Conservation (phyloP, 2,888 invertebrate genomes). For the Macrophya annulata region DNA sequence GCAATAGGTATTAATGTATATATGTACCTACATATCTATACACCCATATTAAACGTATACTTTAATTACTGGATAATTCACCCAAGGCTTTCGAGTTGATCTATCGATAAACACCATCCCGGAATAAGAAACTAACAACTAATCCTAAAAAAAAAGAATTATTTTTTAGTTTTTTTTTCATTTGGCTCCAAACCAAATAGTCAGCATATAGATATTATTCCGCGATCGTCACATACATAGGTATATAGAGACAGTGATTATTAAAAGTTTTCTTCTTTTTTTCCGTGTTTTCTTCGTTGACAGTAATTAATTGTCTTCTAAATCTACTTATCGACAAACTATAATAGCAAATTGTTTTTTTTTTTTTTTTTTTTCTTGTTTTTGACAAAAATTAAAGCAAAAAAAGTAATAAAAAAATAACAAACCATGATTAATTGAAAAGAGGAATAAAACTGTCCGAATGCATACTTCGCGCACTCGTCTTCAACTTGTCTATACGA, state of each 20-base stretch:
- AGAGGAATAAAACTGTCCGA: background rate
- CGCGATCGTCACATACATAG: background rate
- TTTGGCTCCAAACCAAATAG: constrained; percentile 22
- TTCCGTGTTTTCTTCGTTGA: background rate
- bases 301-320: constrained; percentile 29
- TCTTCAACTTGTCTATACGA: too few relatives aligned
- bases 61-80: constrained; percentile 14
- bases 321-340: background rate
- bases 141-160: background rate
- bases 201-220: background rate
- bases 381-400: background rate
- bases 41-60: background rate
- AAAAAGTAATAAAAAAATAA: background rate
- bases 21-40: too few relatives aligned
- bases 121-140: constrained; percentile 1
- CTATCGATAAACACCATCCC: background rate
- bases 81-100: background rate
- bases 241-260: background rate
- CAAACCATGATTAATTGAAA: background rate
- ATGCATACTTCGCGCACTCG: too few relatives aligned
- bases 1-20: background rate
- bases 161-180: too few relatives aligned
- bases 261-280: background rate
- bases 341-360: background rate
- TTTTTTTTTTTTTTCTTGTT: too few relatives aligned